Percentiles rank a stretch among this genome's conserved stretches.
phyloP scores from a whole-genome alignment of 2,113 vertebrate species.

The Macrotus californicus region DNA sequence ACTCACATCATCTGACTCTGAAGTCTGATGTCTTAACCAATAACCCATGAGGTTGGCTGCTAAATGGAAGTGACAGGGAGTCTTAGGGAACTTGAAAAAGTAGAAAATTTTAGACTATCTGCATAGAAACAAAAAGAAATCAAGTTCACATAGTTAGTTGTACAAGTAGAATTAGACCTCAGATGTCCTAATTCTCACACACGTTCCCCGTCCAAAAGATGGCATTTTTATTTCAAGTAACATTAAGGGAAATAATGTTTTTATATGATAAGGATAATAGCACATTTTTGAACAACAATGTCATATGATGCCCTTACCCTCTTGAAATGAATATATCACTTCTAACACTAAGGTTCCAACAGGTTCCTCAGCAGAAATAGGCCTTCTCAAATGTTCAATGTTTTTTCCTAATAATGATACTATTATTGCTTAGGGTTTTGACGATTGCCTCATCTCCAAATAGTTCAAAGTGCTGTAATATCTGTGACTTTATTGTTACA shows the following conservation, averaged over 20 bases:
- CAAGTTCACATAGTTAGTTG: neutral
- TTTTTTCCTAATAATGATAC: neutral
- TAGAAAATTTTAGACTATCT: neutral
- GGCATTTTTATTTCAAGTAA: neutral
- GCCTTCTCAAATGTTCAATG: neutral
- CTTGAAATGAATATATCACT: neutral
- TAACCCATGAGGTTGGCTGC: neutral
- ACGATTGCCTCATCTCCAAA: neutral
- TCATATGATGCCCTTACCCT: neutral
- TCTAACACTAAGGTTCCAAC: neutral
- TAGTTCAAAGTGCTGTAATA: neutral
- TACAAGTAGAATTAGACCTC: neutral
- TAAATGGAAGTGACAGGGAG: neutral
- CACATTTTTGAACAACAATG: neutral
- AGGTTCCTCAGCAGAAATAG: neutral
- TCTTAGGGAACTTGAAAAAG: neutral
- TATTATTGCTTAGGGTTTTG: neutral
- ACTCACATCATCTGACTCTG: neutral
- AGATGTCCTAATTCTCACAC: neutral
- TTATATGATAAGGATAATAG: neutral
- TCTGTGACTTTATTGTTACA: neutral
- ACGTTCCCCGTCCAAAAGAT: neutral
- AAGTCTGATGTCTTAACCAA: neutral
- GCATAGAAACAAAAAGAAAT: neutral
- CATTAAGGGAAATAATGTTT: neutral